Evolutionary conservation across 2,797 vertebrate genomes (phyloP), one percentile per base, ranked within the genome.

Genomic region (Acridotheres tristis): DNA sequence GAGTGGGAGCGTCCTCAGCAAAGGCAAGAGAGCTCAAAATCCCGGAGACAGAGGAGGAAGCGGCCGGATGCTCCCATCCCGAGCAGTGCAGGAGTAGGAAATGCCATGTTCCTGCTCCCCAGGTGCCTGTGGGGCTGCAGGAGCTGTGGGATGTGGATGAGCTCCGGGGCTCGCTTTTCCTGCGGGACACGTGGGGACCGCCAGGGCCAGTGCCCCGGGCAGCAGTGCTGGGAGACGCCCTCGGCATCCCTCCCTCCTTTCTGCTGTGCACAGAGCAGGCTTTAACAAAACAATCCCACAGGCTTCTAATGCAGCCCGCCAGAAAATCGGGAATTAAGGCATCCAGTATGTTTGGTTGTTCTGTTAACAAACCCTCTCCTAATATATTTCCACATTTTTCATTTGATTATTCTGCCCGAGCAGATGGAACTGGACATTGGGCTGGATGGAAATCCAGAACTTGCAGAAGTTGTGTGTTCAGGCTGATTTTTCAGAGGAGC

Each of bases 11-110:
- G 1, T 73, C 48, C 48, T 40, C 3, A 6, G 18, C 6, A 3
- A 51, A 50, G 57, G 36, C 40, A 22, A 7, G 47, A 65, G 61
- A 50, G 29, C 71, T 88, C 55, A 2, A 3, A 63, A 13, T 9
- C n/a, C 20, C 1, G 4, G 69, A 53, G 51, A 3, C 25, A 1
- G 10, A 66, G 63, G 23, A 61, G 62, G 57, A 55, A 16, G 3
- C 40, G 34, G 7, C 17, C 23, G 1, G 0, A 3, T 5, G 1
- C 15, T 21, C 13, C 27, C 25, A 9, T 5, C 8, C 47, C 2
- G 9, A 3, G 15, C 4, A 0, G 4, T 1, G 2, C 40, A 3
- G 19, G 2, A 10, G 32, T 80, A 22, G 81, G 78, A 93, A 91
- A 30, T 32, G 16, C 32, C 59, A 3, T 61, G 54, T 61, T 66